Evolutionary conservation across 2,888 invertebrate genomes (phyloP).

Genomic region (Micoletzkya japonica): DNA sequence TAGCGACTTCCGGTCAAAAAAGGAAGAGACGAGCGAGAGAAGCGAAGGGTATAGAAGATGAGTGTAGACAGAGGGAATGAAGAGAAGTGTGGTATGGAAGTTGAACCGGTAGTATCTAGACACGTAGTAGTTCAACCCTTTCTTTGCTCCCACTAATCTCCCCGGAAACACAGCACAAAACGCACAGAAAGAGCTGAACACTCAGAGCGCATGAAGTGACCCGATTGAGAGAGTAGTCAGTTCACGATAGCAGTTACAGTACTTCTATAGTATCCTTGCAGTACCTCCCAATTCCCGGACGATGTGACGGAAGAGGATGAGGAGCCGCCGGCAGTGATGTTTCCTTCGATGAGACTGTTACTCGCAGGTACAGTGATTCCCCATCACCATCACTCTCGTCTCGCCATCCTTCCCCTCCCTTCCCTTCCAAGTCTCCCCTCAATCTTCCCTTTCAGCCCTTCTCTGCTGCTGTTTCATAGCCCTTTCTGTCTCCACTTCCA

Average conservation of each 20-base stretch:
- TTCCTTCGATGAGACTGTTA: slow-evolving; percentile 60
- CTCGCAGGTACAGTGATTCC: slow-evolving; percentile 35
- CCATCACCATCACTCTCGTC: too few relatives aligned
- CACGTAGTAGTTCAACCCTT: too few relatives aligned
- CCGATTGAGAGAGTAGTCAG: background rate
- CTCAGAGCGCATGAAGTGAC: background rate
- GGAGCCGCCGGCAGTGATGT: slow-evolving; percentile 44
- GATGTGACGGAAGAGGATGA: slow-evolving; percentile 24
- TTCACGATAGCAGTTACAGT: background rate
- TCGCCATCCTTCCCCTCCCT: too few relatives aligned
- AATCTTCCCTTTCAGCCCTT: slow-evolving; percentile 36
- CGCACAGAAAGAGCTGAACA: background rate
- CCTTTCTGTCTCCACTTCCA: slow-evolving; percentile 56
- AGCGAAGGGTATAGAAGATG: too few relatives aligned
- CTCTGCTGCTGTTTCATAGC: slow-evolving; percentile 60
- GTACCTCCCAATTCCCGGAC: background rate
- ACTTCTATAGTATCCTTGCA: too few relatives aligned
- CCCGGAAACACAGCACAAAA: background rate
- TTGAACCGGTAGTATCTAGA: too few relatives aligned
- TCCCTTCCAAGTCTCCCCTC: background rate
- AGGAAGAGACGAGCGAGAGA: too few relatives aligned
- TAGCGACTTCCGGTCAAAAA: too few relatives aligned
- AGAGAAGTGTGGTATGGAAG: too few relatives aligned
- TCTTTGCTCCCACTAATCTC: background rate
- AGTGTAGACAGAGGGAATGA: too few relatives aligned